Percentiles rank a stretch among this genome's conserved stretches.
Evolutionary conservation across 1,140 invertebrate genomes (phyloP).

Genomic region (Eriocheir sinensis): DNA sequence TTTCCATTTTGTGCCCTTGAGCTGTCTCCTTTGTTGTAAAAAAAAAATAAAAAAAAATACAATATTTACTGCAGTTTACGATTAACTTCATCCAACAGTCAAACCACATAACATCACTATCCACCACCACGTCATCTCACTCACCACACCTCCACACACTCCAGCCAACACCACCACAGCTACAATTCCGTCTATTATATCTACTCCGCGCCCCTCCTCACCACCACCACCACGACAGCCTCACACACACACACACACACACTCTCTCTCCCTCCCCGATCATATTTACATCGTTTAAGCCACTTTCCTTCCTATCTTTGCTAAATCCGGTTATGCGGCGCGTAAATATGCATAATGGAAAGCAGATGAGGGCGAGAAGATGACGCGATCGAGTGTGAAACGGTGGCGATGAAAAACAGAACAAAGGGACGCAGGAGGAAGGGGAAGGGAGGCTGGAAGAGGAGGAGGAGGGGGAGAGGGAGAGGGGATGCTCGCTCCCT

Average conservation of each 20-base stretch:
- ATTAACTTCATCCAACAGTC: too few species aligned
- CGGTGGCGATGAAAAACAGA: neutral
- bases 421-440: neutral
- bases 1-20: too few species aligned
- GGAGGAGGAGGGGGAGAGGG: neutral
- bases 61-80: too few species aligned
- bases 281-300: neutral
- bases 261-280: too few species aligned
- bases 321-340: neutral
- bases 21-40: too few species aligned
- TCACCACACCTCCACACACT: neutral
- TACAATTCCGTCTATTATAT: too few species aligned
- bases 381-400: neutral
- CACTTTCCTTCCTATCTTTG: slow-evolving; percentile 11
- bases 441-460: neutral
- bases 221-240: neutral
- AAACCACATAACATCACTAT: neutral
- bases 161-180: neutral
- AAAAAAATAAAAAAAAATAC: too few species aligned
- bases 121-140: neutral
- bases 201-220: neutral
- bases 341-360: neutral
- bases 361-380: neutral
- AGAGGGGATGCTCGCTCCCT: neutral
- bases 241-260: too few species aligned